Conservation (phyloP, 2,113 vertebrate species). For the Phoxinus phoxinus region DNA sequence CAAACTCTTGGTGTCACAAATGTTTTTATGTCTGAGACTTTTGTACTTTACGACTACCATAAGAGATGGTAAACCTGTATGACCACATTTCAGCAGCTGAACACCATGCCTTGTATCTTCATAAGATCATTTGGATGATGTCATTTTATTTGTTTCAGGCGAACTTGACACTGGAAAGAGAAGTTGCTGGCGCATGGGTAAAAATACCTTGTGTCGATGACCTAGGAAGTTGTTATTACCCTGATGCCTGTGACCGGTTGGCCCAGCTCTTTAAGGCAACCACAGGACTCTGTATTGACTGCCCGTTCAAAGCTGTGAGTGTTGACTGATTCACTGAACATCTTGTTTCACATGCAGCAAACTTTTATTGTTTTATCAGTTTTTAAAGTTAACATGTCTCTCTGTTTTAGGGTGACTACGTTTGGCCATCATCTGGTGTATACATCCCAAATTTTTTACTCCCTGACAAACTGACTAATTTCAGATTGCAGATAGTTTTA, state of each 20-base stretch:
- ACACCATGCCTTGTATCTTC: background rate
- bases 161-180: slow-evolving; percentile 82
- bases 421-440: slow-evolving; percentile 81
- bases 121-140: background rate
- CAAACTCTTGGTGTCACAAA: background rate
- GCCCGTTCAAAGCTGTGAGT: slow-evolving; percentile 90
- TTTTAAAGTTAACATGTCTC: background rate
- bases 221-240: slow-evolving; percentile 87
- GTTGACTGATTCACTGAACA: background rate
- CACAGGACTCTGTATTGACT: slow-evolving; percentile 86
- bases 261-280: slow-evolving; percentile 61
- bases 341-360: background rate
- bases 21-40: background rate
- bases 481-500: slow-evolving; percentile 71
- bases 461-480: slow-evolving; percentile 88
- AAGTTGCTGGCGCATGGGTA: slow-evolving; percentile 86
- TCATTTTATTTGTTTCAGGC: slow-evolving; percentile 67
- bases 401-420: slow-evolving; percentile 84
- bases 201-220: slow-evolving; percentile 86
- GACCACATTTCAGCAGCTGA: background rate
- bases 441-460: slow-evolving; percentile 80
- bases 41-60: too few relatives aligned
- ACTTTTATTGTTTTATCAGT: background rate
- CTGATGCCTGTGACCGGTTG: slow-evolving; percentile 75
- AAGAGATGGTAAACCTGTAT: background rate